Base-by-base conservation (phyloP, 1,140 invertebrate genomes). In the Orussus abietinus region DNA sequence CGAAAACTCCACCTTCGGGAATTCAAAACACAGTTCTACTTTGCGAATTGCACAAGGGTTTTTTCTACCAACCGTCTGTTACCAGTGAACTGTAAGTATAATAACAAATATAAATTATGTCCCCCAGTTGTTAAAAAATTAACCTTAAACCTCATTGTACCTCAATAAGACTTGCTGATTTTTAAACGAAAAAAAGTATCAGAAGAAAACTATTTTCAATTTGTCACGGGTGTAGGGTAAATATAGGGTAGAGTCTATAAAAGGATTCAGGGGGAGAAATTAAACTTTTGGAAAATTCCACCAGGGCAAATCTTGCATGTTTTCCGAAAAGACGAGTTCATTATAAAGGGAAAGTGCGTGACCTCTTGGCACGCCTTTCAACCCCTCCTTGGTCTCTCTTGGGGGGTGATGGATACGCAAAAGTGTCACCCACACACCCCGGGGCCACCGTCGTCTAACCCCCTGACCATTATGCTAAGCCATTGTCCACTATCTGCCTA, bases 401-500 rank as follows among this genome's bases (percentile, higher is more conserved):
- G 34, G 14, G 40, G 35, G 28, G 38, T 50, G 49, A 51, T 51
- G 44, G 49, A 51, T 51, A 51, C 49, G 44, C 44, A 38, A 42
- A 47, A 42, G 43, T 46, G 49, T 51, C 49, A 51, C 36, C 18
- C 49, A 42, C 49, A 42, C 37, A 42, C 49, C 35, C 47, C 18
- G 42, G 28, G 43, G 39, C 28, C 44, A 28, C 32, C 48, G 32
- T 26, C 34, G 14, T 35, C 13, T 29, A 25, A 45, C 35, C 42
- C 36, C 46, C 47, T 37, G 41, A 42, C 47, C 47, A 22, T 39
- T 68, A 67, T 69, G 65, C 67, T 67, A 67, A 66, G 66, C 63
- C 63, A 70, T 70, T 68, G 67, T 68, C 67, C 67, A 70, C 67
- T 67, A 67, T 67, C 65, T 68, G 59, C 52, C 56, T 67, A 66